Evolutionary conservation across 2,888 invertebrate species (phyloP), one percentile per base, ranked within the genome.

Genomic region (Apodemia duryi): DNA sequence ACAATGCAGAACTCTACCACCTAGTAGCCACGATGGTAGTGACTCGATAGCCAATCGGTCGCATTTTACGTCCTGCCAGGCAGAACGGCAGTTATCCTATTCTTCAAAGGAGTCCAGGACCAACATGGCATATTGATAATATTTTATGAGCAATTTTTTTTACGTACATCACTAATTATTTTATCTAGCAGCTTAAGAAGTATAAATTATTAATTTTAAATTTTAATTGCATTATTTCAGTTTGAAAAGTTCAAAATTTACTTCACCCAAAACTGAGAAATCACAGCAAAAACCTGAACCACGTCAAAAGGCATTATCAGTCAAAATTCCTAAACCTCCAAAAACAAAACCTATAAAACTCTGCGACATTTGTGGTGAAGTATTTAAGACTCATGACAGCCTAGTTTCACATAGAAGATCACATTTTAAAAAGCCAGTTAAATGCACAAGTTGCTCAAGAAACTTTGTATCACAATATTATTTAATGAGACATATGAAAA

Each of bases 361-460:
- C 0, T 91, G 91, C 70, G 89, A 89, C 67, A 69, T 85, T 0
- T 91, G 91, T 68, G 91, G 91, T 9, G 79, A 81, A 65, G 78
- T 84, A 1, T 88, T 86, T 64, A 77, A 78, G 64, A 77, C 70
- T 6, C 76, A 76, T 63, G 82, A 85, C 0, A 83, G 75, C 71
- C 72, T 91, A 28, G 70, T 70, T 1, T 6, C 67, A n/a, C 91
- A 91, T 62, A 84, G 82, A 66, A 82, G 71, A 60, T 84, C 74
- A 1, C 88, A 90, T 75, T 78, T 75, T 35, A 79, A 77, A 49
- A 77, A 73, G 35, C 77, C 83, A 13, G 75, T 79, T 0, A 79
- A 84, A 73, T 92, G 92, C 67, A 76, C 83, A 2, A 76, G 80
- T 65, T 91, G 91, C 61, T 78, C 80, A n/a, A 77, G 79, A 63